Conservation (phyloP, 2,797 vertebrate species). For the Ceyx erithaca region DNA sequence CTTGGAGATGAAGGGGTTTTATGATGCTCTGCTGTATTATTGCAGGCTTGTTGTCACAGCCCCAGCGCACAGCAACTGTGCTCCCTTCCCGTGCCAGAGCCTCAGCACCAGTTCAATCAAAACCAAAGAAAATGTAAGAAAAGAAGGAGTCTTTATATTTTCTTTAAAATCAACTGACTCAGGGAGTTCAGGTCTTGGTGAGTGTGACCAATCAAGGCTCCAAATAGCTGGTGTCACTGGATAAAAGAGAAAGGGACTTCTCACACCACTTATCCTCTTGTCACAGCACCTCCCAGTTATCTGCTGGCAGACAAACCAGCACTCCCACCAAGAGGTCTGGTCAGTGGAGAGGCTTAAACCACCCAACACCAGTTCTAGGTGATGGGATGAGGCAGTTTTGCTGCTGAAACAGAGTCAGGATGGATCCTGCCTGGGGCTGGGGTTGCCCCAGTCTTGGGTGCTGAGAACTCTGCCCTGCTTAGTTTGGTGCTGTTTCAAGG, state of each 20-base stretch:
- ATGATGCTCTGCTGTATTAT: not conserved
- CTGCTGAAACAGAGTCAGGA: not conserved
- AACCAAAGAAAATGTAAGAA: not conserved
- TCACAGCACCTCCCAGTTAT: not conserved
- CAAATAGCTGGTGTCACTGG: rapidly evolving
- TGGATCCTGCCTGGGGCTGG: not conserved
- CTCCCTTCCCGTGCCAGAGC: not conserved
- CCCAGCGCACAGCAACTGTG: not conserved
- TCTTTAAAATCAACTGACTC: not conserved
- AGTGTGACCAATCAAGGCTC: rapidly evolving
- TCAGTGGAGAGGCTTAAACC: not conserved
- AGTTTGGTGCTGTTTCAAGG: not conserved
- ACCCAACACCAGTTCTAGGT: rapidly evolving
- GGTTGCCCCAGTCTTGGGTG: not conserved
- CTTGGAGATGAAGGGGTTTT: not conserved
- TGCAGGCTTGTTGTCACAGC: not conserved
- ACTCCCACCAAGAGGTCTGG: not conserved
- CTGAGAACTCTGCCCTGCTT: not conserved
- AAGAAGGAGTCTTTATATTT: not conserved
- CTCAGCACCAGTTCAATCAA: not conserved
- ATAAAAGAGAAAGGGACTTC: rapidly evolving
- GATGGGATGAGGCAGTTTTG: not conserved
- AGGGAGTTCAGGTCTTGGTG: not conserved
- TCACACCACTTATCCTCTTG: not conserved
- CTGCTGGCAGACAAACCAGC: not conserved